Evolutionary conservation across 1,140 invertebrate genomes (phyloP), one percentile per base, ranked within the genome.

Genomic region (Oryctes rhinoceros): DNA sequence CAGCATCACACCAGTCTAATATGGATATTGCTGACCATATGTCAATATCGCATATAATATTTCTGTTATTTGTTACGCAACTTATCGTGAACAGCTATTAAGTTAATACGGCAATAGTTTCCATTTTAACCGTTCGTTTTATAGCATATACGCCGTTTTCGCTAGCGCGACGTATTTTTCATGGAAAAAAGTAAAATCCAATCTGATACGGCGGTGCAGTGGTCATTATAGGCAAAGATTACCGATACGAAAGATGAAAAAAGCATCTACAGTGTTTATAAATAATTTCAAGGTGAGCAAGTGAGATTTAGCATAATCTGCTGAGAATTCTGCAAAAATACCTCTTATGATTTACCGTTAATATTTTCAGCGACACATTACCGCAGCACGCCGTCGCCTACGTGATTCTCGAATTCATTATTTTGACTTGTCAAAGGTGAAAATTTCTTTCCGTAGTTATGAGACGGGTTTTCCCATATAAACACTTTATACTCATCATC

Each of bases 201-300:
- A 62, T 62, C 53, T 62, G 65, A 71, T 9, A 59, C 53, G 15
- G 18, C 53, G 53, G 15, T 7, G 53, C n/a, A 59, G 65, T 15
- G 65, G 65, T 71, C 65, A 71, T 35, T 71, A 24, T 30, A 30
- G 7, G 65, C 24, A 37, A 37, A 30, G 20, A 71, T 24, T 35
- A 71, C 13, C 65, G 18, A 15, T 15, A 15, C 18, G 18, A 18
- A n/a, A 18, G 53, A 44, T 62, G 53, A 62, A 30, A 71, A 71
- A 71, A 71, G 24, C 30, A 35, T 67, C 20, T 18, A n/a, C 11
- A 71, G 4, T 71, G 35, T 71, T 37, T 71, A 71, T 71, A 71
- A 71, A 71, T 71, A 71, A 71, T 71, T 71, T 71, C 65, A 71
- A 71, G 65, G 65, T 71, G 35, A 71, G 35, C 65, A 71, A 71